A percentile compares a stretch with the other conserved stretches of the same genome.
These are phyloP conservation scores for Sminthopsis crassicaudata DNA, from an alignment of 2,113 vertebrate genomes.

Conservation along the genomic window DNA sequence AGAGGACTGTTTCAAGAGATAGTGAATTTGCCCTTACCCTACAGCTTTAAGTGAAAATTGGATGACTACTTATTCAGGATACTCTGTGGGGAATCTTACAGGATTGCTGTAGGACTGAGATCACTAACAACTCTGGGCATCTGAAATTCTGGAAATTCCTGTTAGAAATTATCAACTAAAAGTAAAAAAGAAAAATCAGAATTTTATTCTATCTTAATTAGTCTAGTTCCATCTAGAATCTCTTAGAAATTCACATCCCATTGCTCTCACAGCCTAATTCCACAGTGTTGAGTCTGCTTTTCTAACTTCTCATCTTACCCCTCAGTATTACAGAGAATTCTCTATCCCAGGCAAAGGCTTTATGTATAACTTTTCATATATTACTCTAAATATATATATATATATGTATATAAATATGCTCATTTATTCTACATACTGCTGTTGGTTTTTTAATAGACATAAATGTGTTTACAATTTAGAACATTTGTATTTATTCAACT, in stretches of 20 bases:
- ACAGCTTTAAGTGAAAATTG: background rate
- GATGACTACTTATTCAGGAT: background rate
- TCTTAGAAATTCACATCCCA: background rate
- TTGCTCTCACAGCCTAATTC: background rate
- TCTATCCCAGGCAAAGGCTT: background rate
- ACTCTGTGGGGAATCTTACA: background rate
- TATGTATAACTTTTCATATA: background rate
- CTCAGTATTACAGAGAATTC: background rate
- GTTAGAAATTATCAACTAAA: background rate
- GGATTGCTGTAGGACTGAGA: background rate
- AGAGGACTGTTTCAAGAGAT: background rate
- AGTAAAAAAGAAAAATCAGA: background rate
- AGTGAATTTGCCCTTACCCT: background rate
- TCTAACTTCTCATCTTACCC: background rate
- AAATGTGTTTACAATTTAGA: conserved; percentile 4
- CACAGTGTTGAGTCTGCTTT: background rate
- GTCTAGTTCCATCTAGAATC: background rate
- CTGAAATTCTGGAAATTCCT: background rate
- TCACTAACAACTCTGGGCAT: background rate
- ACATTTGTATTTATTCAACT: background rate
- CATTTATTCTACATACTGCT: conserved; percentile 7
- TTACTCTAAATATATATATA: background rate
- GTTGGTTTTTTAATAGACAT: background rate
- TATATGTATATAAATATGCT: background rate
- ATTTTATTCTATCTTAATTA: background rate